A percentile compares a stretch with the other conserved stretches of the same genome.
These are phyloP conservation scores for Steatornis caripensis DNA, from an alignment of 2,113 vertebrate genomes.

Conservation along the genomic window DNA sequence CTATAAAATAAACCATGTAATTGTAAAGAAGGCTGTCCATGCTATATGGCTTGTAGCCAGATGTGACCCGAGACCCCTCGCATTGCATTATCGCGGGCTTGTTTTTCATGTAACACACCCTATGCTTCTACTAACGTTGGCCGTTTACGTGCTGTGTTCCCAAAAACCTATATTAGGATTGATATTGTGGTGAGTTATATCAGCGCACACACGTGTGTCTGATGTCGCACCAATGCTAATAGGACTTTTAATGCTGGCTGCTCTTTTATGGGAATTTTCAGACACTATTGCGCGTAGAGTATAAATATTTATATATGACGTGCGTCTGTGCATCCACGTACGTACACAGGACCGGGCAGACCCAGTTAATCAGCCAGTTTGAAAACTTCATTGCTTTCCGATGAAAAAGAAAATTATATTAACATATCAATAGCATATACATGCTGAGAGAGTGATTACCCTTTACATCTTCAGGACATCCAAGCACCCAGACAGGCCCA, in stretches of 20 bases:
- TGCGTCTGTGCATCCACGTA: not conserved
- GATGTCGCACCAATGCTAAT: slow-evolving; percentile 15
- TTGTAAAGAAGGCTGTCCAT: not conserved
- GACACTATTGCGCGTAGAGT: slow-evolving; percentile 14
- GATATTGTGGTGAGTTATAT: not conserved
- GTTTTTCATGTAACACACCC: not conserved
- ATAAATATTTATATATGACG: slow-evolving; percentile 54
- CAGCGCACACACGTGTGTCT: not conserved
- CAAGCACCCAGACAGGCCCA: slow-evolving; percentile 29
- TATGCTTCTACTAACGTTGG: not conserved
- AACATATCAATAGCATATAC: slow-evolving; percentile 75
- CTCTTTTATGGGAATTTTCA: slow-evolving; percentile 45
- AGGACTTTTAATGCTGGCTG: not conserved
- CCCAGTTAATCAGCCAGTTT: slow-evolving; percentile 65
- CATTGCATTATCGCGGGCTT: not conserved
- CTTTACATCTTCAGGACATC: slow-evolving; percentile 64
- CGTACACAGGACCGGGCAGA: not conserved
- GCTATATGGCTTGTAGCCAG: not conserved
- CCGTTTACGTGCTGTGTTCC: not conserved
- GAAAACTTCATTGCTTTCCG: slow-evolving; percentile 75
- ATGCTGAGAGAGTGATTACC: slow-evolving; percentile 77
- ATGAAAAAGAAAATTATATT: slow-evolving; percentile 74
- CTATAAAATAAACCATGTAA: not conserved
- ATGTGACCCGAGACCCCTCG: not conserved
- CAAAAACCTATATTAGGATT: not conserved